These are phyloP conservation scores for Protomyctophum bolini DNA, from an alignment of 2,113 vertebrate genomes.

Conservation along the genomic window DNA sequence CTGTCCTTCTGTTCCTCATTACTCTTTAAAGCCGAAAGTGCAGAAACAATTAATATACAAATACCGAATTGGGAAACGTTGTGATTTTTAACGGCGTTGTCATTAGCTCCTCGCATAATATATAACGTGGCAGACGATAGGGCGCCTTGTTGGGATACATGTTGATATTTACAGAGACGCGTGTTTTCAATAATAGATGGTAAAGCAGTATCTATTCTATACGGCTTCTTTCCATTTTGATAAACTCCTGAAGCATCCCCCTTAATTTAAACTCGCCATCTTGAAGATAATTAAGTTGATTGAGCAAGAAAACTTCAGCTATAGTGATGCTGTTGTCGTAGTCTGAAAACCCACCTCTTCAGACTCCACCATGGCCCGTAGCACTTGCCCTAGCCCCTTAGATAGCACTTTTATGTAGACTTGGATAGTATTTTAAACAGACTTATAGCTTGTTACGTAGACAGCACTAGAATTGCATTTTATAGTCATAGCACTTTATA, in stretches of 20 bases:
- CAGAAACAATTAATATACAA: conserved; percentile 63
- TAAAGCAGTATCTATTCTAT: conserved; percentile 27
- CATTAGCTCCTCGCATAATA: conserved; percentile 73
- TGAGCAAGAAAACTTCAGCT: too few relatives aligned
- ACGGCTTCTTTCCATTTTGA: conserved; percentile 41
- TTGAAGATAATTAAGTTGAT: conserved; percentile 9
- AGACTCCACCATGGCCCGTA: too few relatives aligned
- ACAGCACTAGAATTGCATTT: too few relatives aligned
- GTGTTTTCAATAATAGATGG: conserved; percentile 34
- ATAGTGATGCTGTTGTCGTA: too few relatives aligned
- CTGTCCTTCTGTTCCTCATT: conserved; percentile 83
- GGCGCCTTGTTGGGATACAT: conserved; percentile 36
- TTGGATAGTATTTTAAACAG: too few relatives aligned
- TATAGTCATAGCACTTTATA: too few relatives aligned
- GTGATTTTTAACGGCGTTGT: conserved; percentile 71
- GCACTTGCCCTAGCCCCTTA: too few relatives aligned
- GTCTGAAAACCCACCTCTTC: too few relatives aligned
- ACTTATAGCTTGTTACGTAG: too few relatives aligned
- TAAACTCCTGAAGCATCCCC: conserved; percentile 45
- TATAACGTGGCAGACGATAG: conserved; percentile 68
- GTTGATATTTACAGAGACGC: conserved; percentile 26
- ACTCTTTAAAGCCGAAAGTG: conserved; percentile 78
- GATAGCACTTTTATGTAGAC: too few relatives aligned
- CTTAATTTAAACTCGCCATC: conserved; percentile 21
- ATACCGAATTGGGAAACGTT: conserved; percentile 66